Conservation (phyloP, 2,113 vertebrate genomes). For the Dipodomys spectabilis region DNA sequence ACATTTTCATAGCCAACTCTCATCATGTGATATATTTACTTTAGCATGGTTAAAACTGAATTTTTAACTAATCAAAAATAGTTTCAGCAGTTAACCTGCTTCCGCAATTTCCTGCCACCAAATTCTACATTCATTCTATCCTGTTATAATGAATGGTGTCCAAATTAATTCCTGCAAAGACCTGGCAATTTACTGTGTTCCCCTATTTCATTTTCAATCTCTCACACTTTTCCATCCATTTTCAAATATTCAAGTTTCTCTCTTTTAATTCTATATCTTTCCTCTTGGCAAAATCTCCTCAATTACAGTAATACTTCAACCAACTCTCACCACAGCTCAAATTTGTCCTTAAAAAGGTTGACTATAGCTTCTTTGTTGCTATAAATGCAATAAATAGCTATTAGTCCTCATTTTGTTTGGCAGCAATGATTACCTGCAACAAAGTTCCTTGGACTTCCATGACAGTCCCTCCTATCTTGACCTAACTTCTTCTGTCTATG, state of each 20-base stretch:
- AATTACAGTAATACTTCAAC: neutral
- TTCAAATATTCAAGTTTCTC: conserved; percentile 47
- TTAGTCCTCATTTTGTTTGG: conserved; percentile 3
- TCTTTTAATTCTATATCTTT: conserved; percentile 13
- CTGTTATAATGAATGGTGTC: neutral
- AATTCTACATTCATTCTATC: neutral
- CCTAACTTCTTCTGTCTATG: neutral
- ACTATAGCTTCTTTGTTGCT: neutral
- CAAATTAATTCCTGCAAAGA: conserved; percentile 20
- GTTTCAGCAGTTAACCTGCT: conserved; percentile 26
- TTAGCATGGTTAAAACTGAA: conserved; percentile 42
- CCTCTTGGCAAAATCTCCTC: conserved; percentile 39
- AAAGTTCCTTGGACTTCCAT: neutral
- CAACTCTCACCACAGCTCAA: neutral
- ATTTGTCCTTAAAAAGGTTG: neutral
- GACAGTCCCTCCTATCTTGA: neutral
- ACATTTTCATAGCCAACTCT: conserved; percentile 33
- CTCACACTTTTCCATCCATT: neutral
- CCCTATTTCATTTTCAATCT: conserved; percentile 32
- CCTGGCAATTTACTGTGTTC: neutral
- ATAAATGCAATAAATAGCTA: neutral
- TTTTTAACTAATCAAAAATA: conserved; percentile 38
- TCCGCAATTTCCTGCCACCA: conserved; percentile 33
- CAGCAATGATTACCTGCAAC: neutral
- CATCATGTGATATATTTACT: conserved; percentile 43